Evolutionary conservation across 2,113 vertebrate genomes (phyloP).

Genomic region (Epinephelus fuscoguttatus): DNA sequence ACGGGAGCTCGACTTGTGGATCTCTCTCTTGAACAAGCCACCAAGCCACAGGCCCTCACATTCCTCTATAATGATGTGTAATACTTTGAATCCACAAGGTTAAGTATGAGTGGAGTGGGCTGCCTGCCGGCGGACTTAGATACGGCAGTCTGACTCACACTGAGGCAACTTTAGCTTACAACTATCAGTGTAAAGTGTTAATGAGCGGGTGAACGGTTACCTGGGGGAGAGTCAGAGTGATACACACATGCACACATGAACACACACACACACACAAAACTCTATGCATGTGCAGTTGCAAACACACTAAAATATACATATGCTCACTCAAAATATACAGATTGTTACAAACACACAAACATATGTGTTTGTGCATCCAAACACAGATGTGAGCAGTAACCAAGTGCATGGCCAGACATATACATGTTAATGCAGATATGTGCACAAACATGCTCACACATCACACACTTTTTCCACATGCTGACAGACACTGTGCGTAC

Average conservation of each 20-base stretch:
- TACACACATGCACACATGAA: neutral
- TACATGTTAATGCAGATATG: constrained; percentile 10
- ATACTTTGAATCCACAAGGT: constrained; percentile 69
- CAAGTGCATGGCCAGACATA: neutral
- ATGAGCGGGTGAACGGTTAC: constrained; percentile 42
- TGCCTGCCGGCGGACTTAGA: constrained; percentile 47
- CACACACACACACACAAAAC: neutral
- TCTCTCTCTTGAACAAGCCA: constrained; percentile 56
- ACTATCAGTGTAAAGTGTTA: constrained; percentile 43
- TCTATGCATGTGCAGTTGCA: neutral
- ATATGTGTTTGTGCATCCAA: neutral
- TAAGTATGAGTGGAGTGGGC: constrained; percentile 53
- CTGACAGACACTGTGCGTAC: neutral
- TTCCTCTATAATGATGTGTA: constrained; percentile 70
- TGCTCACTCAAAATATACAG: constrained; percentile 8
- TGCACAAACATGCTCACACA: constrained; percentile 10
- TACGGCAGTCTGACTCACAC: constrained; percentile 45
- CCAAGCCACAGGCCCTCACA: constrained; percentile 58
- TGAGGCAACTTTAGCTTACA: constrained; percentile 45
- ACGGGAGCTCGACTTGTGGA: constrained; percentile 44
- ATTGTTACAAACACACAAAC: constrained; percentile 2
- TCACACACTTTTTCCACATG: neutral
- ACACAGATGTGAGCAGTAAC: constrained; percentile 31
- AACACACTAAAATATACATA: neutral
- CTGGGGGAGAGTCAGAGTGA: constrained; percentile 15